Percentiles rank a stretch among this genome's conserved stretches.
Conservation (phyloP, 2,888 invertebrate species). For the Melanotus villosus region DNA sequence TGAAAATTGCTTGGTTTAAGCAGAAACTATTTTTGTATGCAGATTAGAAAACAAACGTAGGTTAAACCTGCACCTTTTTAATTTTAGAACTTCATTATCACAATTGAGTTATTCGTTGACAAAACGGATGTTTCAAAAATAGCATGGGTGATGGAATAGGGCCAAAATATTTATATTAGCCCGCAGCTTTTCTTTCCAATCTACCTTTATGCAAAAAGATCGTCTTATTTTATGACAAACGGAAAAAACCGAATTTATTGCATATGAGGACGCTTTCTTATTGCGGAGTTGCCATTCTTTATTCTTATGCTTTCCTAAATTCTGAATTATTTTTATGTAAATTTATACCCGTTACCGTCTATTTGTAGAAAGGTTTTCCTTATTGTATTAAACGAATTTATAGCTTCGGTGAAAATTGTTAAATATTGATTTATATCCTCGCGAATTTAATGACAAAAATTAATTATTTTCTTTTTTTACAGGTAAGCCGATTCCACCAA, state of each 20-base stretch:
- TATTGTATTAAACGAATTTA: not conserved
- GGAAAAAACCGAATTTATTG: slow-evolving; percentile 18
- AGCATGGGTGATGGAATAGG: slow-evolving; percentile 10
- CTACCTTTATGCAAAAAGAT: not conserved
- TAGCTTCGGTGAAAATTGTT: not conserved
- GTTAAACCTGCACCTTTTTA: not conserved
- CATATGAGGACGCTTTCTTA: slow-evolving; percentile 14
- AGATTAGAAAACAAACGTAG: too few relatives aligned
- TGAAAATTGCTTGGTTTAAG: too few relatives aligned
- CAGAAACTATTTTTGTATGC: too few relatives aligned
- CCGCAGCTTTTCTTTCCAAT: slow-evolving; percentile 1
- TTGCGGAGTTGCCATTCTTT: slow-evolving; percentile 12
- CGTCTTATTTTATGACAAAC: slow-evolving; percentile 19
- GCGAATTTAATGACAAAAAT: not conserved
- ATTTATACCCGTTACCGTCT: slow-evolving; percentile 6
- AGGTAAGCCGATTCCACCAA: not conserved
- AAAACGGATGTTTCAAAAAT: slow-evolving; percentile 8
- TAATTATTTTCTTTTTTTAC: slow-evolving; percentile 1
- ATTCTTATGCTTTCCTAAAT: slow-evolving; percentile 4
- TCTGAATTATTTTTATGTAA: slow-evolving; percentile 12
- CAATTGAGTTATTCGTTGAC: slow-evolving; percentile 6
- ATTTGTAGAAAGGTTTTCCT: slow-evolving; percentile 7
- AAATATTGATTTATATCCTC: not conserved
- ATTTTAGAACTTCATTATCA: slow-evolving; percentile 20
- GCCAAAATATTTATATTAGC: slow-evolving; percentile 8